Conservation (phyloP, 2,113 vertebrate species). For the Pleuronectes platessa region DNA sequence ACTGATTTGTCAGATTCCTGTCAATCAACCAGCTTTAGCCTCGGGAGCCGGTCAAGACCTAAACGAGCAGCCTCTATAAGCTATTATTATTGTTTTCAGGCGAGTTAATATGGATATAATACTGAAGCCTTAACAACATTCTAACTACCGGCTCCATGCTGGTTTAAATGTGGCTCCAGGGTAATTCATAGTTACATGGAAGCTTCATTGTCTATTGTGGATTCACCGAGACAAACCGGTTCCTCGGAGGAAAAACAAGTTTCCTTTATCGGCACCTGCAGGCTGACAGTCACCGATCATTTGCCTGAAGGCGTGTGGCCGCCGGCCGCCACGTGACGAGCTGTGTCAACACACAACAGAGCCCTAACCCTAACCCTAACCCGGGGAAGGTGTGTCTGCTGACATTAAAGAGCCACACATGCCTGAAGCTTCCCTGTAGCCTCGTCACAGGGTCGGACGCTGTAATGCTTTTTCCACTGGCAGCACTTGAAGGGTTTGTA, state of each 20-base stretch:
- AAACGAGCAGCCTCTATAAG: too few species aligned
- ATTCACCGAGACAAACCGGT: conserved; percentile 21
- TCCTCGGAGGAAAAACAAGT: background rate
- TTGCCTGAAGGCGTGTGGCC: conserved; percentile 43
- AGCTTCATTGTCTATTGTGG: background rate
- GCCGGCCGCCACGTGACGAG: conserved; percentile 1
- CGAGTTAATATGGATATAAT: too few species aligned
- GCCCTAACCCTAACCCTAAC: too few species aligned
- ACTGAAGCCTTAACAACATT: too few species aligned
- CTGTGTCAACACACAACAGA: conserved; percentile 32
- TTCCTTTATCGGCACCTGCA: conserved; percentile 8
- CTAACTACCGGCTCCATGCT: too few species aligned
- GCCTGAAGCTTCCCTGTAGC: conserved; percentile 33
- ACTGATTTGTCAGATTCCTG: too few species aligned
- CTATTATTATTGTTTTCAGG: too few species aligned
- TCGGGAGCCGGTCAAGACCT: too few species aligned
- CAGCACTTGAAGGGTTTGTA: background rate
- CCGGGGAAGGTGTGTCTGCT: conserved; percentile 33
- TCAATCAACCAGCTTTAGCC: too few species aligned
- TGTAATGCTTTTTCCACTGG: background rate
- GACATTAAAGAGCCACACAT: background rate
- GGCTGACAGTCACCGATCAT: conserved; percentile 23
- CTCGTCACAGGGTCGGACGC: background rate
- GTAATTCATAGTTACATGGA: too few species aligned
- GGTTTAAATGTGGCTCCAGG: too few species aligned